phyloP scores from a whole-genome alignment of 1,140 invertebrate genomes.

The Caenorhabditis remanei region DNA sequence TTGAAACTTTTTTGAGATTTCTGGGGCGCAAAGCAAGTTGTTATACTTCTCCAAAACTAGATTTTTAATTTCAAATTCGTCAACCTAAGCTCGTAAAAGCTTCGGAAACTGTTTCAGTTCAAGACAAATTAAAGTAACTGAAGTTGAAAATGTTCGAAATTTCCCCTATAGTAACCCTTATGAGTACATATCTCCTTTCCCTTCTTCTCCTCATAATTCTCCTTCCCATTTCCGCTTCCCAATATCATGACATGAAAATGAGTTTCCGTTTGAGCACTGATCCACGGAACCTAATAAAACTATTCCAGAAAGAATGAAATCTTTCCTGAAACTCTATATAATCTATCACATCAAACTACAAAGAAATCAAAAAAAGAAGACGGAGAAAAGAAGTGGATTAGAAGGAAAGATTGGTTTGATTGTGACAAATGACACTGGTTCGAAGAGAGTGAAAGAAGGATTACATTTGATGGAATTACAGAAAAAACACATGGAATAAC shows the following conservation, averaged over 20 bases:
- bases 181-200: too few relatives aligned
- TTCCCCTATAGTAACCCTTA: too few relatives aligned
- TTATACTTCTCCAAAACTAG: too few relatives aligned
- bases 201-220: background rate
- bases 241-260: slow-evolving; percentile 21
- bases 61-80: too few relatives aligned
- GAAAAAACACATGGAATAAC: background rate
- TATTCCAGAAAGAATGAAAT: background rate
- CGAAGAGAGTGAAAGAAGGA: background rate
- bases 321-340: too few relatives aligned
- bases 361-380: background rate
- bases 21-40: too few relatives aligned
- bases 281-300: slow-evolving; percentile 3
- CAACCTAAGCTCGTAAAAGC: too few relatives aligned
- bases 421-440: slow-evolving; percentile 35
- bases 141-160: too few relatives aligned
- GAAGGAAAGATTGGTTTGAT: slow-evolving; percentile 36
- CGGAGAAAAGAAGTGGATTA: slow-evolving; percentile 2
- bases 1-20: too few relatives aligned
- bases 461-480: slow-evolving; percentile 38
- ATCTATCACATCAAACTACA: slow-evolving; percentile 4
- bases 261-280: background rate
- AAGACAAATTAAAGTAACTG: too few relatives aligned
- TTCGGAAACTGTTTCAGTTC: too few relatives aligned
- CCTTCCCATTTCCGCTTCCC: background rate